A percentile compares a stretch with the other conserved stretches of the same genome.
Evolutionary conservation across 2,113 vertebrate species (phyloP).

Genomic region (Calidris pygmaea): DNA sequence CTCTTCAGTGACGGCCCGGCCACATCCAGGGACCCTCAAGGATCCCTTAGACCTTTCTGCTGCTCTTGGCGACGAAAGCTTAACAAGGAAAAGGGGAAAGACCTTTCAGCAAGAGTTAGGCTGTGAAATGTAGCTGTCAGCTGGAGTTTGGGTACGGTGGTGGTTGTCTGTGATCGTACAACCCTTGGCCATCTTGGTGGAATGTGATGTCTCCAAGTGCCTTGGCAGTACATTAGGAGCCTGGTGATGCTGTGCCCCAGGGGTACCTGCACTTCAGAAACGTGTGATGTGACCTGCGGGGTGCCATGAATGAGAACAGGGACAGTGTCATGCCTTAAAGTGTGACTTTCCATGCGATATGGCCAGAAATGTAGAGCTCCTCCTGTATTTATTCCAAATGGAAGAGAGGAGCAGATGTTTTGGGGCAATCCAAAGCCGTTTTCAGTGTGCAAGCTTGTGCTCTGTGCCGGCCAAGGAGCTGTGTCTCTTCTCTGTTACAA

Average conservation of each 20-base stretch:
- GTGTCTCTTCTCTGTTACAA: too few relatives aligned
- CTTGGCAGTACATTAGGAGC: not conserved
- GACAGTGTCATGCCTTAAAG: not conserved
- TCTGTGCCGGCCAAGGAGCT: not conserved
- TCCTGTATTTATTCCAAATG: not conserved
- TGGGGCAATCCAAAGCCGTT: not conserved
- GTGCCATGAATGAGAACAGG: not conserved
- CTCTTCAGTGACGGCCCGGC: not conserved
- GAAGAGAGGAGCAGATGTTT: not conserved
- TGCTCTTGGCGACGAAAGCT: not conserved
- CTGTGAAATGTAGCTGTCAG: not conserved
- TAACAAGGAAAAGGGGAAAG: not conserved
- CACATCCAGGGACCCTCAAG: accelerated
- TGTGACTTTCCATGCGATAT: accelerated
- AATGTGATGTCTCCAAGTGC: not conserved
- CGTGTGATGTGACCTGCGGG: not conserved
- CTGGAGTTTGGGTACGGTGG: not conserved
- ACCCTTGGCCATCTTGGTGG: not conserved
- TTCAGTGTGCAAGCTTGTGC: not conserved
- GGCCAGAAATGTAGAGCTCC: not conserved
- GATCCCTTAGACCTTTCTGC: not conserved
- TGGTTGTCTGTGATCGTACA: not conserved
- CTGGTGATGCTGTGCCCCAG: not conserved
- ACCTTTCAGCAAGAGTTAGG: not conserved
- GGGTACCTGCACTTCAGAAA: not conserved